A percentile compares a stretch with the other conserved stretches of the same genome.
These are phyloP conservation scores for Gymnocephalus cernua DNA, from an alignment of 2,113 vertebrate species.

Conservation along the genomic window DNA sequence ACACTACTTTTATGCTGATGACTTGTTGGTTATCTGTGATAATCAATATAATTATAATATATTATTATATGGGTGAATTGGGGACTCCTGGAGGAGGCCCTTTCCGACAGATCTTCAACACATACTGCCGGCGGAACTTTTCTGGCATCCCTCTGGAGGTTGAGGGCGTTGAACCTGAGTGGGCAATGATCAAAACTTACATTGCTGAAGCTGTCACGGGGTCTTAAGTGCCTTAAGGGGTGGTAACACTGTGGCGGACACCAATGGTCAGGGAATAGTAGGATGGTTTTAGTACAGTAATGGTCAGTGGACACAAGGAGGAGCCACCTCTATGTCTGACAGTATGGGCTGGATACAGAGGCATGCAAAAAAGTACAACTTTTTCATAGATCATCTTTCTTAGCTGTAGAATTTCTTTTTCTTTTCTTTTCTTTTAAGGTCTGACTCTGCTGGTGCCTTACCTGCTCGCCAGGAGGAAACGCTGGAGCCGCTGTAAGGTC, in stretches of 20 bases:
- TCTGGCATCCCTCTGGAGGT: no score
- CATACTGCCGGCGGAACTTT: no score
- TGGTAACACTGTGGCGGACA: no score
- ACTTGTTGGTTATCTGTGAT: neutral
- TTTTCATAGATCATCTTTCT: neutral
- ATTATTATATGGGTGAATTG: no score
- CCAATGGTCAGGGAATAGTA: no score
- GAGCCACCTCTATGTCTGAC: neutral
- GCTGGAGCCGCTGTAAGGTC: constrained; percentile 80
- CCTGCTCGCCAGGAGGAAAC: constrained; percentile 81
- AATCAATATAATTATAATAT: no score
- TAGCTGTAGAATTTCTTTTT: neutral
- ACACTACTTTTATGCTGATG: neutral
- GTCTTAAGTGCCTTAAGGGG: no score
- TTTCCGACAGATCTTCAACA: no score
- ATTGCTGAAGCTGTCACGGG: no score
- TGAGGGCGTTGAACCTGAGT: no score
- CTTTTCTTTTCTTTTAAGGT: constrained; percentile 69
- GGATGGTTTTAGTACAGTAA: neutral
- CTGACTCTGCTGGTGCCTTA: constrained; percentile 87
- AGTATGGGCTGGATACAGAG: neutral
- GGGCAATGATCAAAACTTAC: no score
- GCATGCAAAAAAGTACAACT: neutral
- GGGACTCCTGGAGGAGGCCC: no score
- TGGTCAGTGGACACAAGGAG: neutral